Evolutionary conservation across 2,113 vertebrate species (phyloP).

Genomic region (Sitta europaea): DNA sequence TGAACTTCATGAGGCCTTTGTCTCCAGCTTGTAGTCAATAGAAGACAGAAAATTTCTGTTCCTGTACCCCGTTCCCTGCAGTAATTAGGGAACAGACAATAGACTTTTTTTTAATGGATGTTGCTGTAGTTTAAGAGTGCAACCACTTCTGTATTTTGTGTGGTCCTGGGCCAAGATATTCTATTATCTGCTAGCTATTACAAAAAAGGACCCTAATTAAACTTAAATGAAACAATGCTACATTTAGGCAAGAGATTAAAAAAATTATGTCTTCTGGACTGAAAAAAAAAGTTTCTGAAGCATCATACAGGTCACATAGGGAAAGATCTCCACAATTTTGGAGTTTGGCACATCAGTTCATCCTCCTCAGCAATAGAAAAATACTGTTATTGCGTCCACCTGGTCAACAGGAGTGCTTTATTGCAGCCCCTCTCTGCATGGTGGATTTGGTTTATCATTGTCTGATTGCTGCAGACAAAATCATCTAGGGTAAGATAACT

Average conservation of each 20-base stretch:
- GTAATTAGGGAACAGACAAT: background rate
- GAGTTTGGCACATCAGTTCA: background rate
- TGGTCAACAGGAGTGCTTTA: background rate
- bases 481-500: background rate
- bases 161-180: background rate
- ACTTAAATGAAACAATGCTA: background rate
- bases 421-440: background rate
- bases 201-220: background rate
- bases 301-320: background rate
- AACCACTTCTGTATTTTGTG: background rate
- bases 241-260: background rate
- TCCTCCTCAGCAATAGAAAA: background rate
- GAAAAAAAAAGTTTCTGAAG: background rate
- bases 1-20: background rate
- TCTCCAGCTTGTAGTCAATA: background rate
- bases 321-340: background rate
- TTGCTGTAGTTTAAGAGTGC: background rate
- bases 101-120: background rate
- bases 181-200: background rate
- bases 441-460: background rate
- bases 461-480: background rate
- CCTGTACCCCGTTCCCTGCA: background rate
- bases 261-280: background rate
- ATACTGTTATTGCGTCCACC: background rate
- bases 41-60: background rate